Evolutionary conservation across 64 coral and sea anemone species (phyloP).

Genomic region (Anthopleura sola): DNA sequence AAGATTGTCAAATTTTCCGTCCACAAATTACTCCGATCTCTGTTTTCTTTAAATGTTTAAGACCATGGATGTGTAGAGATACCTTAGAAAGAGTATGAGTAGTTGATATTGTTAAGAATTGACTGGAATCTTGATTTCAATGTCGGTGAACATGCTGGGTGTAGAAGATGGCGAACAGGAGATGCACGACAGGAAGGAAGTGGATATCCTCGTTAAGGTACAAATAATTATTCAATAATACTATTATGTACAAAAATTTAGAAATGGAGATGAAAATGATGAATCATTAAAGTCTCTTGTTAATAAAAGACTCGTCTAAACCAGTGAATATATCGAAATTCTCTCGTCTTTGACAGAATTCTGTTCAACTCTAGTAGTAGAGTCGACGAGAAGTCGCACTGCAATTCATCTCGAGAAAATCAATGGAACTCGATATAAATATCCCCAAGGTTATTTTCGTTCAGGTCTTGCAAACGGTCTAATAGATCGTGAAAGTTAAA

Average conservation of each 20-base stretch:
- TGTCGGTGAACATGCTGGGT: constrained; percentile 9
- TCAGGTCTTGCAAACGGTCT: too few species aligned
- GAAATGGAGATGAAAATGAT: neutral
- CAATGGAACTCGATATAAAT: too few species aligned
- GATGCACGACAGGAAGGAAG: neutral
- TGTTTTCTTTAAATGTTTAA: neutral
- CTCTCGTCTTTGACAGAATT: too few species aligned
- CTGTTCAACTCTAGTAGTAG: too few species aligned
- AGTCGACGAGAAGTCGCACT: too few species aligned
- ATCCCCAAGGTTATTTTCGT: too few species aligned
- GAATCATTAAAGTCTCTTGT: neutral
- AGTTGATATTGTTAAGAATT: neutral
- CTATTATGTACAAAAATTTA: neutral
- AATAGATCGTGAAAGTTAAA: too few species aligned
- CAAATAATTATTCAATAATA: neutral
- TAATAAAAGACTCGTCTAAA: too few species aligned
- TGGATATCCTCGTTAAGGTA: neutral
- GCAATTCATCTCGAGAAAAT: too few species aligned
- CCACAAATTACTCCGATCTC: neutral
- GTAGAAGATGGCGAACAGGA: neutral
- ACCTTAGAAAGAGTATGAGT: neutral
- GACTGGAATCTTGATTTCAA: neutral
- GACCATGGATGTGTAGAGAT: neutral
- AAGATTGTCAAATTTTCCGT: neutral
- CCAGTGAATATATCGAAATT: too few species aligned